Conservation (phyloP, 2,888 invertebrate genomes). For the Anorthoa munda region DNA sequence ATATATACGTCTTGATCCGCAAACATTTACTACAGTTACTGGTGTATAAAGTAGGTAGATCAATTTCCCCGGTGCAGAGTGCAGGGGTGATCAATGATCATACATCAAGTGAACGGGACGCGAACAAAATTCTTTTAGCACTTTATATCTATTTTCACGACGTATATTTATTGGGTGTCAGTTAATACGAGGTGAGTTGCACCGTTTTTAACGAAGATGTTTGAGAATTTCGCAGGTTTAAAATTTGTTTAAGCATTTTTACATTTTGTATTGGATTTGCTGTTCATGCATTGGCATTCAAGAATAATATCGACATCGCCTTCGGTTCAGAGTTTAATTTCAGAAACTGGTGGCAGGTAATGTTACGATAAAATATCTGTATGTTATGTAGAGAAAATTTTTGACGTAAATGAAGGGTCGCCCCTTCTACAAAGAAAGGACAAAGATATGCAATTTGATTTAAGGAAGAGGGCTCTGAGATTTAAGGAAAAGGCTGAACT, state of each 20-base stretch:
- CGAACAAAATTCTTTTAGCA: conserved; percentile 68
- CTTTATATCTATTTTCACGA: conserved; percentile 70
- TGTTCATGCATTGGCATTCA: not conserved
- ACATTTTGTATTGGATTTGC: not conserved
- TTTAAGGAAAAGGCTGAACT: too few relatives aligned
- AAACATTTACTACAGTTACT: conserved; percentile 32
- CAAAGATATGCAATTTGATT: not conserved
- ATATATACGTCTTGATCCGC: conserved; percentile 2
- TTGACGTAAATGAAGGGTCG: not conserved
- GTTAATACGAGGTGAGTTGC: conserved; percentile 62
- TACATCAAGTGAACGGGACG: conserved; percentile 65
- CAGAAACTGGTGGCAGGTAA: not conserved
- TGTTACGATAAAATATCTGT: too few relatives aligned
- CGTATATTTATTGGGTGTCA: conserved; percentile 67
- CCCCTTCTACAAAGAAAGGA: not conserved
- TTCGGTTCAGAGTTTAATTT: too few relatives aligned
- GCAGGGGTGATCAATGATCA: conserved; percentile 67
- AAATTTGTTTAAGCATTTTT: conserved; percentile 34
- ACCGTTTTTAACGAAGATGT: conserved; percentile 48
- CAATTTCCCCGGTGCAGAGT: conserved; percentile 64
- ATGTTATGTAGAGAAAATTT: too few relatives aligned
- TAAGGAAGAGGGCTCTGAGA: too few relatives aligned
- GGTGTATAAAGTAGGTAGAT: conserved; percentile 51
- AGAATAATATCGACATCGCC: not conserved
- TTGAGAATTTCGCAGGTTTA: conserved; percentile 20